Evolutionary conservation across 2,888 invertebrate genomes (phyloP), one percentile per base, ranked within the genome.

Genomic region (Ellobium chinense): DNA sequence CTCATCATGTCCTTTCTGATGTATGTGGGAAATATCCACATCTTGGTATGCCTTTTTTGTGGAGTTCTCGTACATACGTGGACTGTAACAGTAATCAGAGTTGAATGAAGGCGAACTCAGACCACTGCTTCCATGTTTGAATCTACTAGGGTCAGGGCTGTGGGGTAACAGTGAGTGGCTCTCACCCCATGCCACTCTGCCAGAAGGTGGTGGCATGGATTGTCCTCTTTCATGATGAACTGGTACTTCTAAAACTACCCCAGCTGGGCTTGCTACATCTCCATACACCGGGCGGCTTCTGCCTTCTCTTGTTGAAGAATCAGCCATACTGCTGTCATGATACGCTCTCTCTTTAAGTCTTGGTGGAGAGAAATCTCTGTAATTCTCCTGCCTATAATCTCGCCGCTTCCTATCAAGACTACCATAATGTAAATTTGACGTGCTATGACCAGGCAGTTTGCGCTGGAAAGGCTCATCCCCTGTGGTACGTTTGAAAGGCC

Each of bases 81-180:
- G 90, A 80, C 89, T 90, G 82, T 90, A 90, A 84, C 88, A 87
- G 70, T 89, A 86, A 66, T 86, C 86, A 39, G 83, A 37, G 34
- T 65, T 39, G 68, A 81, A 75, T 1, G 27, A 12, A 36, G 63
- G 29, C 54, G 70, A 24, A 21, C 56, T 80, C 81, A 88, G 88
- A 73, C 89, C 88, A 37, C 89, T 88, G 81, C 86, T 88, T 75
- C 86, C 86, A 14, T 89, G 87, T 9, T 89, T 88, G 12, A 85
- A 82, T 70, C 88, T 82, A 29, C 87, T 85, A 3, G 79, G 69
- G 4, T 85, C 70, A 24, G 82, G 46, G 46, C 62, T 29, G 1
- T 74, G 74, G 46, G 29, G 74, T 18, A 72, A 34, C 37, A 36
- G 27, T 39, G 66, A 56, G 85, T 83, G 27, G 86, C 68, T 77